Base-by-base conservation (phyloP, 2,113 vertebrate species). In the Corynorhinus townsendii region DNA sequence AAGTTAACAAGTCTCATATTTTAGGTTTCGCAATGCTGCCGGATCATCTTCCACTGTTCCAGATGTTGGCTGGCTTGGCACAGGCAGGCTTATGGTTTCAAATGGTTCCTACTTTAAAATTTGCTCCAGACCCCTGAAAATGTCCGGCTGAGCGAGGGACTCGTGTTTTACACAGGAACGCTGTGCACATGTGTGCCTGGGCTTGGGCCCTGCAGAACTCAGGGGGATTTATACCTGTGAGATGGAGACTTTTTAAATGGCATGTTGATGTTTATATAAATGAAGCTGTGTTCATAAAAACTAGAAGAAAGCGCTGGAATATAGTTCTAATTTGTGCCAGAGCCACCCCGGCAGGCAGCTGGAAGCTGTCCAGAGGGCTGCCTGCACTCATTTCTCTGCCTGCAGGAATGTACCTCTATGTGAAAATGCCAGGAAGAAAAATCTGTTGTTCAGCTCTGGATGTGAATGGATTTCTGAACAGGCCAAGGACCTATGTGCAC, bases 11-110 rank as follows among this genome's bases (percentile, higher is more conserved):
- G 54, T 69, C 93, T 93, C 75, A 56, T 71, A 75, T 83, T 91
- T 91, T 94, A 49, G 86, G 66, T 80, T 77, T 95, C 5, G 30
- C 88, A 76, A 72, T 68, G 89, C 19, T 88, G 26, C 66, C 7
- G 22, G 38, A 26, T 40, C 56, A 17, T 75, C 52, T n/a, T 81
- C 4, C 0, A 59, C 64, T 17, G 3, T 8, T 87, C 72, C 82
- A 77, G 85, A 95, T 81, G 77, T 92, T 89, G 72, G 40, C 62
- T 66, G 9, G 26, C 3, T 6, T 4, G 15, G 4, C 40, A 45
- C 26, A 15, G 2, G 79, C 30, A 66, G 16, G 12, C n/a, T 38
- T 77, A 68, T 0, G 73, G 86, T 72, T 80, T 0, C 83, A 96
- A 96, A 40, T 33, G 5, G 30, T 43, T 91, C 77, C 38, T 56